Base-by-base conservation (phyloP, 2,113 vertebrate genomes). In the Heliornis fulica region DNA sequence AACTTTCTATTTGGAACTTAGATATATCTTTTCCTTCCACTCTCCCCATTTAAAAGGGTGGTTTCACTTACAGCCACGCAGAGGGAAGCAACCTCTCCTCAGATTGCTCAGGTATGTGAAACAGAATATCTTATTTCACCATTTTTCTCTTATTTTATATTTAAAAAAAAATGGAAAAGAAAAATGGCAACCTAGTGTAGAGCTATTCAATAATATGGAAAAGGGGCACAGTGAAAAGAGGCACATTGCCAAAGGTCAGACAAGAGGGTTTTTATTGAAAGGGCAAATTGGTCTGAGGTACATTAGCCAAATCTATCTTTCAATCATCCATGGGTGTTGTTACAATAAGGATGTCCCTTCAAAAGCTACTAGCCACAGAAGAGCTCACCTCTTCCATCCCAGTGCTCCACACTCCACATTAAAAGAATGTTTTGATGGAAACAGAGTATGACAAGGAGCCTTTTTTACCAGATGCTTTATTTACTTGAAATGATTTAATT, bases 401-500 rank as follows among this genome's bases (percentile, higher is more conserved):
- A 93, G 5, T 74, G 87, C 81, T 80, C 82, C 51, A 50, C 21
- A 21, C 11, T 41, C 51, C 46, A 76, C 1, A 2, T 38, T 65
- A 83, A 87, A 29, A 82, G 57, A 94, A 46, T 5, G 43, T 65
- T 76, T 94, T 96, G 92, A 95, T 91, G 91, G 57, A 85, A 96
- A 96, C 45, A 50, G 16, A 85, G 34, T 45, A 88, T 79, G 87
- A 94, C 78, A 94, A 80, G 84, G 13, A 91, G 82, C 26, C 31
- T 76, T 94, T 85, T 93, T 87, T 65, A 93, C 43, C 74, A 96
- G 75, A 91, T 40, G 45, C 87, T 96, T 85, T 91, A 85, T 94
- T 96, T 96, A 95, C 81, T 95, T 66, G 54, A 80, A 90, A 83
- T 61, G 0, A 88, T 86, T 93, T 96, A 96, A 96, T 90, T 95